Conservation (phyloP, 2,797 vertebrate genomes). For the Spinibarbus caldwelli region DNA sequence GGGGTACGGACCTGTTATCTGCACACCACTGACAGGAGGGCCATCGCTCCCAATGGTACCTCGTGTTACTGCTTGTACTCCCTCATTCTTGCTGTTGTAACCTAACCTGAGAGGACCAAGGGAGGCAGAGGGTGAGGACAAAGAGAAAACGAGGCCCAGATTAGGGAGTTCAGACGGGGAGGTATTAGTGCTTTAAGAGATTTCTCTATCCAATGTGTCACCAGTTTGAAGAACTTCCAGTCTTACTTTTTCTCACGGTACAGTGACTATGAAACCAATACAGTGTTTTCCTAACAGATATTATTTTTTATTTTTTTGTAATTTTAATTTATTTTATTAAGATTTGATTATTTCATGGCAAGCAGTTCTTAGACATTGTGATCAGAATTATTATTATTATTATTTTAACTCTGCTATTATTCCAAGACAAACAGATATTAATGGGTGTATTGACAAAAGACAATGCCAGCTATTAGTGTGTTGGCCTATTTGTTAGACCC, state of each 20-base stretch:
- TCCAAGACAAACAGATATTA: no score
- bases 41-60: slow-evolving; percentile 91
- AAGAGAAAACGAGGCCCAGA: slow-evolving; percentile 50
- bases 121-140: slow-evolving; percentile 20
- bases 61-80: slow-evolving; percentile 93
- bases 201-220: slow-evolving; percentile 9
- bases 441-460: no score
- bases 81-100: slow-evolving; percentile 87
- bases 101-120: slow-evolving; percentile 70
- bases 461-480: no score
- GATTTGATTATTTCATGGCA: no score
- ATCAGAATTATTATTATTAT: no score
- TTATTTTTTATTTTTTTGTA: no score
- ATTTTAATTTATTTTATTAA: neutral
- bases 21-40: slow-evolving; percentile 83
- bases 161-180: slow-evolving; percentile 57
- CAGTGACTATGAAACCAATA: neutral
- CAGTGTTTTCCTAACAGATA: no score
- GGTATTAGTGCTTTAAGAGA: slow-evolving; percentile 24
- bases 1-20: slow-evolving; percentile 81
- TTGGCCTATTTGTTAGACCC: no score
- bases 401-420: no score
- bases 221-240: slow-evolving; percentile 8
- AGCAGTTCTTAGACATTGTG: no score
- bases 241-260: neutral